phyloP scores from a whole-genome alignment of 2,113 vertebrate genomes.

The Larimichthys polyactis region DNA sequence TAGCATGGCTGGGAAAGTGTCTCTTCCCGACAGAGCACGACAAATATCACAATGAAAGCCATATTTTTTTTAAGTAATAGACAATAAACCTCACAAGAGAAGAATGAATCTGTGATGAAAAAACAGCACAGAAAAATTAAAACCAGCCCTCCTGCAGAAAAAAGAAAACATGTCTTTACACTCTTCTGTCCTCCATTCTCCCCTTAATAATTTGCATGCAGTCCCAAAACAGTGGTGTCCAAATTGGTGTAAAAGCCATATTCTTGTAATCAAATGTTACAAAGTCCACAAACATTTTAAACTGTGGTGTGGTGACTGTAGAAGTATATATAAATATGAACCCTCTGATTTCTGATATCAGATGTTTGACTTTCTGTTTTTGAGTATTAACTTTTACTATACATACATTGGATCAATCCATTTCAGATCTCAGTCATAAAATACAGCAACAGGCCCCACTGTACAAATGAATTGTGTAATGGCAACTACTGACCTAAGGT shows the following conservation, averaged over 20 bases:
- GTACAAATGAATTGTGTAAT: neutral
- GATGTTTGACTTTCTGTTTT: neutral
- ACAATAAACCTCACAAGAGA: too few species aligned
- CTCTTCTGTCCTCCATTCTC: neutral
- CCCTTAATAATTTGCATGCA: neutral
- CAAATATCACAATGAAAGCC: neutral
- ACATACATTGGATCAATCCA: neutral
- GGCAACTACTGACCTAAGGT: constrained; percentile 6
- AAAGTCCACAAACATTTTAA: neutral
- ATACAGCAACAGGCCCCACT: constrained; percentile 14
- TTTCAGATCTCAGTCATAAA: neutral
- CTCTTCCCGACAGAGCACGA: neutral
- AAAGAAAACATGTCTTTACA: neutral
- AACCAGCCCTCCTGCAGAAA: neutral
- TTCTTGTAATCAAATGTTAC: neutral
- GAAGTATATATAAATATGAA: neutral
- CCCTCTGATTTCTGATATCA: neutral
- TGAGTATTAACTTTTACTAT: neutral
- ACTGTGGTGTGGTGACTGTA: neutral
- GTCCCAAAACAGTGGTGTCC: neutral
- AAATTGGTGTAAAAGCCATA: neutral
- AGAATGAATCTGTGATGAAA: too few species aligned
- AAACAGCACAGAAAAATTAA: too few species aligned
- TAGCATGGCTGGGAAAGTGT: neutral
- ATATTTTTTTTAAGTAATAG: neutral